Evolutionary conservation across 2,797 vertebrate species (phyloP).

Genomic region (Discoglossus pictus): DNA sequence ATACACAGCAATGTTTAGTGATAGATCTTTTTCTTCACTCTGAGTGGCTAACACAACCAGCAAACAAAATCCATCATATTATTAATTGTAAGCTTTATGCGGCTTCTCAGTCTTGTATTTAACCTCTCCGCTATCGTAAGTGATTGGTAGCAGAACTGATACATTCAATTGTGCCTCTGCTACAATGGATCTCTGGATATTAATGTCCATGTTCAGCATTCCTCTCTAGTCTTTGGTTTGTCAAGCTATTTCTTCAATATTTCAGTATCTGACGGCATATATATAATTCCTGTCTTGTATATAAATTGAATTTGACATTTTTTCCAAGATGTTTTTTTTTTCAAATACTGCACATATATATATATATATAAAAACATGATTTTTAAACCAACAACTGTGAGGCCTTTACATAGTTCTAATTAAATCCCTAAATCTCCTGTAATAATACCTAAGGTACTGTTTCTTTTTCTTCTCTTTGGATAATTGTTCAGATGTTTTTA

Average conservation of each 20-base stretch:
- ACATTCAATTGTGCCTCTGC: not conserved
- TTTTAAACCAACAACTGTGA: not conserved
- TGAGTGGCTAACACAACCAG: no score
- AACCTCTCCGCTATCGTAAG: not conserved
- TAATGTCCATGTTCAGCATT: conserved; percentile 3
- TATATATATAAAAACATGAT: not conserved
- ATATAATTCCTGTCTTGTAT: conserved; percentile 3
- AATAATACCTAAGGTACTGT: conserved; percentile 29
- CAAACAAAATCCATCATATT: not conserved
- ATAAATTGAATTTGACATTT: conserved; percentile 9
- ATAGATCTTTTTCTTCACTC: not conserved
- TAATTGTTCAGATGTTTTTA: conserved; percentile 41
- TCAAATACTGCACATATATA: not conserved
- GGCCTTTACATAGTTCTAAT: conserved; percentile 15
- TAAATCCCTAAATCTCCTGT: conserved; percentile 19
- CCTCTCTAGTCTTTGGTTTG: not conserved
- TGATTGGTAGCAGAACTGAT: not conserved
- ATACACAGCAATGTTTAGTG: not conserved
- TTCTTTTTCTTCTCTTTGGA: conserved; percentile 4
- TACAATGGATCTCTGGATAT: conserved; percentile 2
- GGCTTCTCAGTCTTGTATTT: not conserved
- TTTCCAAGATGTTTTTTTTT: conserved; percentile 7
- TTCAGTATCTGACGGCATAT: not conserved
- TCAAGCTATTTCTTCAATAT: not conserved
- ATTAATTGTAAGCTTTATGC: not conserved